phyloP scores from a whole-genome alignment of 1,140 invertebrate genomes.

The Calliopsis andreniformis region DNA sequence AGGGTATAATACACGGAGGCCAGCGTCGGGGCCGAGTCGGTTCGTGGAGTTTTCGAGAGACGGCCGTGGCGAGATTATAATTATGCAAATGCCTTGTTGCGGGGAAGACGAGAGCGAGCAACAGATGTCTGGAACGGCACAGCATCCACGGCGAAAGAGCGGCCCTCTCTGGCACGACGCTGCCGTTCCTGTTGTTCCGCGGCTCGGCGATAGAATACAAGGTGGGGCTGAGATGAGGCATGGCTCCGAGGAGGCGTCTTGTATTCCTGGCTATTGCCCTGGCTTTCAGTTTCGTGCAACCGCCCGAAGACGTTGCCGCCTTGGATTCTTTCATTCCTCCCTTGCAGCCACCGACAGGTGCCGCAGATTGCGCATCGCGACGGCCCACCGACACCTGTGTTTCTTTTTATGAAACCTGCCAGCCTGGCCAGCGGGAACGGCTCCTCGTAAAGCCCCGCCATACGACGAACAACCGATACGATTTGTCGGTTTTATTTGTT shows the following conservation, averaged over 20 bases:
- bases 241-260: slow-evolving; percentile 39
- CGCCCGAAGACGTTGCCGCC: slow-evolving; percentile 21
- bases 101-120: slow-evolving; percentile 64
- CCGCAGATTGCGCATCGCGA: slow-evolving; percentile 54
- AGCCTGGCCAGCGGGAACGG: slow-evolving; percentile 34
- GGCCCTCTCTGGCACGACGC: slow-evolving; percentile 3
- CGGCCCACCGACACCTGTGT: slow-evolving; percentile 52
- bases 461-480: slow-evolving; percentile 3
- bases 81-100: slow-evolving; percentile 71
- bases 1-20: slow-evolving; percentile 8
- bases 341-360: slow-evolving; percentile 53
- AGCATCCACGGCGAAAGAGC: slow-evolving; percentile 56
- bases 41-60: slow-evolving; percentile 64
- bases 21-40: slow-evolving; percentile 11
- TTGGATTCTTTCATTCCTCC: slow-evolving; percentile 45
- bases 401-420: slow-evolving; percentile 61
- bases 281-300: slow-evolving; percentile 41
- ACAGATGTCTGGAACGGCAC: slow-evolving; percentile 72
- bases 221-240: slow-evolving; percentile 59
- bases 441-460: slow-evolving; percentile 40
- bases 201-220: slow-evolving; percentile 52
- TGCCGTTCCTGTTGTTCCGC: slow-evolving; percentile 28
- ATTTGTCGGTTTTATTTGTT: neutral
- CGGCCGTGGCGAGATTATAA: slow-evolving; percentile 69
- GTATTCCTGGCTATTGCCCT: slow-evolving; percentile 27